Percentiles rank a stretch among this genome's conserved stretches.
Conservation (phyloP, 2,113 vertebrate genomes). For the Boleophthalmus pectinirostris region DNA sequence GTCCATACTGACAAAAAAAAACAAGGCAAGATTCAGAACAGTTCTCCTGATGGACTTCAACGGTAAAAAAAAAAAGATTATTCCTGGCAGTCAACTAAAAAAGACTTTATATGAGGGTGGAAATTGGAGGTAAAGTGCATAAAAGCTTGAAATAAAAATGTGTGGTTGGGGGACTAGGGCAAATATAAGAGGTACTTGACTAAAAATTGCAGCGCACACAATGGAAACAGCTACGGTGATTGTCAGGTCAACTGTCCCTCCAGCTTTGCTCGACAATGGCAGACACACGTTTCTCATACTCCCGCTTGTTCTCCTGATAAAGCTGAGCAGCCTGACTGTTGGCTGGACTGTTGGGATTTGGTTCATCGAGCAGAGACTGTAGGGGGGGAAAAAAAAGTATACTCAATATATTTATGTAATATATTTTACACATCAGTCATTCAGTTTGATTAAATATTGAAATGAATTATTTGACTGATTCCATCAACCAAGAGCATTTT, state of each 20-base stretch:
- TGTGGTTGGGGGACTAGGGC: conserved; percentile 38
- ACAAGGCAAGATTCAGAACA: conserved; percentile 60
- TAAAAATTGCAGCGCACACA: conserved; percentile 61
- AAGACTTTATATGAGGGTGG: conserved; percentile 41
- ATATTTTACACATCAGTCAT: not conserved
- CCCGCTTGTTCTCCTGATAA: conserved; percentile 99
- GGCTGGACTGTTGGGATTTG: conserved; percentile 97
- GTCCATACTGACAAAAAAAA: conserved; percentile 54
- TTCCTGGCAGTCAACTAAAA: conserved; percentile 30
- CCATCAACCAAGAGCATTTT: not conserved
- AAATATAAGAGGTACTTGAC: conserved; percentile 65
- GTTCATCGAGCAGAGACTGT: conserved; percentile 97
- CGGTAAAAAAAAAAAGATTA: conserved; percentile 38
- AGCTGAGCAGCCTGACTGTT: conserved; percentile 99
- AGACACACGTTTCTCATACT: conserved; percentile 97
- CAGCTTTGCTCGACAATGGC: conserved; percentile 99
- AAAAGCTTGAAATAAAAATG: conserved; percentile 75
- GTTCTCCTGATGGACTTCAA: conserved; percentile 49
- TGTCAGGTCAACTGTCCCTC: conserved; percentile 93
- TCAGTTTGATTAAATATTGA: no score
- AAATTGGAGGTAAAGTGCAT: conserved; percentile 78
- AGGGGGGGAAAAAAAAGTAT: not conserved
- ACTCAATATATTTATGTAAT: not conserved
- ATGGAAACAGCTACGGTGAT: conserved; percentile 30
- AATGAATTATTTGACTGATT: no score